phyloP scores from a whole-genome alignment of 2,797 vertebrate species.

The Tadarida brasiliensis region DNA sequence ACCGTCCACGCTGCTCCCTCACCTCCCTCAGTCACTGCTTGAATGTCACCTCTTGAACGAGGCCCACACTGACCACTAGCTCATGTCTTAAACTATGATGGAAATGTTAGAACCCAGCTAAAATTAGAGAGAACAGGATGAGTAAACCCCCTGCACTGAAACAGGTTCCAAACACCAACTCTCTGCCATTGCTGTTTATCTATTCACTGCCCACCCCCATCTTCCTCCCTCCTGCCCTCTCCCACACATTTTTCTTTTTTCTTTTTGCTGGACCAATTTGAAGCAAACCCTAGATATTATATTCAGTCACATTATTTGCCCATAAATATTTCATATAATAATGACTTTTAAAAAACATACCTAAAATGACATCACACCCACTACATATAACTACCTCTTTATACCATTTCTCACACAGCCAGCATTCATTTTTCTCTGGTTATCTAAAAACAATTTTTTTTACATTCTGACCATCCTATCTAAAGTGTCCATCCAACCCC shows the following conservation, averaged over 20 bases:
- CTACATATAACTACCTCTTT: background rate
- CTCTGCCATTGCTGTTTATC: background rate
- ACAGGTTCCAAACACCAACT: background rate
- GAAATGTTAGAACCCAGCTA: background rate
- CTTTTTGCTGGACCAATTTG: background rate
- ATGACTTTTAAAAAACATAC: background rate
- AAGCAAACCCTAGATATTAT: background rate
- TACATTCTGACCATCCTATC: background rate
- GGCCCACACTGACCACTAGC: background rate
- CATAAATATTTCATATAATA: background rate
- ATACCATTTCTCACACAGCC: background rate
- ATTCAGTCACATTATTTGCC: background rate
- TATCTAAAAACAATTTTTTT: background rate
- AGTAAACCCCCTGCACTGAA: background rate
- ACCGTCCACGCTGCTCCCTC: background rate
- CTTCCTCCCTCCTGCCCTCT: background rate
- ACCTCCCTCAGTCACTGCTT: background rate
- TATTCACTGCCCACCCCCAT: background rate
- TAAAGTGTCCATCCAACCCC: background rate
- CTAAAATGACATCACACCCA: background rate
- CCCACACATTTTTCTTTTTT: accelerated
- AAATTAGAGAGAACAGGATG: background rate
- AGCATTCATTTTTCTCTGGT: background rate
- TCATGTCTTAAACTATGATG: background rate
- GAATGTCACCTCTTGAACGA: background rate